Base-by-base conservation (phyloP, 2,797 vertebrate genomes). In the Podarcis siculus region DNA sequence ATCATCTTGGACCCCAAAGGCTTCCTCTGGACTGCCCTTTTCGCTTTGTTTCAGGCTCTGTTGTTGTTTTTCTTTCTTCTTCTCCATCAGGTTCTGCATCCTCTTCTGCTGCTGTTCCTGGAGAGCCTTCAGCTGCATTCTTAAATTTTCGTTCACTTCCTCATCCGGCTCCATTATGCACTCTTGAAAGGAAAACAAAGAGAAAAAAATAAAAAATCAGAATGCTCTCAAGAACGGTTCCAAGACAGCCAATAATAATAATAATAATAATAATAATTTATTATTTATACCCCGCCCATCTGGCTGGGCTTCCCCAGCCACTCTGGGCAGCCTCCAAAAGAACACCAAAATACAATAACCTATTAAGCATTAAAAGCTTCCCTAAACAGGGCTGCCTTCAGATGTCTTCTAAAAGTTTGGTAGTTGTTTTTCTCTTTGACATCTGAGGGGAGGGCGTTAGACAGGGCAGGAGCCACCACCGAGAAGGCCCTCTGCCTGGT, bases 81-180 rank as follows among this genome's bases (percentile, higher is more conserved):
- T 96, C 71, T 97, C 96, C 95, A 97, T 87, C 91, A 97, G 95
- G 91, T 91, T 95, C 86, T 96, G 97, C 77, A 98, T 88, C 87
- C 95, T 87, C 55, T 93, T 97, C 82, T 96, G 97, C 93, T 99
- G 98, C 88, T 98, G 98, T 76, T 98, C 97, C 95, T 98, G 98
- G 23, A 99, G 96, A 1, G 95, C 95, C 95, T 98, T 97, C 89
- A 98, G 98, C 95, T 98, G 98, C 88, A 97, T 97, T 92, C 95
- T 96, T 89, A 98, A 92, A 45, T 93, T 92, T 73, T 98, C 96
- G 5, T 93, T 95, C 2, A 94, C 84, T 61, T 92, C 90, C 32
- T 96, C 91, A 0, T 96, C 95, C 0, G 92, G 78, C 30, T 98
- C 97, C 98, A 99, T 98, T 30, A 71, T 81, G 92, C 64, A n/a